phyloP scores from a whole-genome alignment of 2,888 invertebrate species.

The Melanophora roralis region DNA sequence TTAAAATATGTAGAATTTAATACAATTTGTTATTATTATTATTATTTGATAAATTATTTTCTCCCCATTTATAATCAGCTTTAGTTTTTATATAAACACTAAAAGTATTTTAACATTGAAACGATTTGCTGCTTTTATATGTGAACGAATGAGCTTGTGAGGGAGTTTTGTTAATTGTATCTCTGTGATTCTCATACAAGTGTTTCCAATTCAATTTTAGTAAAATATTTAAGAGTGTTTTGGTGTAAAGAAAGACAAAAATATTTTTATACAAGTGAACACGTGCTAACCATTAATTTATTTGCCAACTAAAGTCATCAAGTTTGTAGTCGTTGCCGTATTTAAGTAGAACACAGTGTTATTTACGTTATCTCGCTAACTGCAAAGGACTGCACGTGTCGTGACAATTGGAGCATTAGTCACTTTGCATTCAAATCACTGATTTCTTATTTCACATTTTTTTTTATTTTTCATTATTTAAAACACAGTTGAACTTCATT shows the following conservation, averaged over 20 bases:
- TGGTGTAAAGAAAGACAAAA: slow-evolving; percentile 14
- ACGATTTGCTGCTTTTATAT: neutral
- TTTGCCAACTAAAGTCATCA: slow-evolving; percentile 64
- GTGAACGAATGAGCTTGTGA: neutral
- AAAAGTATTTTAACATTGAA: neutral
- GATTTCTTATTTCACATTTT: slow-evolving; percentile 5
- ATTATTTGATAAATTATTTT: slow-evolving; percentile 47
- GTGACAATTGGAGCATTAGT: slow-evolving; percentile 54
- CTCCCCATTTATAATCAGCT: slow-evolving; percentile 45
- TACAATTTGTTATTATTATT: slow-evolving; percentile 22
- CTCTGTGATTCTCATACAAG: slow-evolving; percentile 1
- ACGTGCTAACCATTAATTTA: slow-evolving; percentile 76
- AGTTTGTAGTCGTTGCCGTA: slow-evolving; percentile 42
- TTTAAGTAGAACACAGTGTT: slow-evolving; percentile 29
- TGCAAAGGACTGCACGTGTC: slow-evolving; percentile 52
- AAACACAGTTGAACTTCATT: slow-evolving; percentile 49
- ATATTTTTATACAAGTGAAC: slow-evolving; percentile 57
- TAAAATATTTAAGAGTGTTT: slow-evolving; percentile 32
- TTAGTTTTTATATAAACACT: slow-evolving; percentile 16
- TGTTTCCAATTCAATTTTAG: neutral
- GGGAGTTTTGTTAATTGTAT: neutral
- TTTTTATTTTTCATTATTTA: slow-evolving; percentile 51
- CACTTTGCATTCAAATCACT: slow-evolving; percentile 60
- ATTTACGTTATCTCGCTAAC: slow-evolving; percentile 52
- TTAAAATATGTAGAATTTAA: slow-evolving; percentile 40